phyloP scores from a whole-genome alignment of 2,888 invertebrate genomes.

The Rotaria sp. region DNA sequence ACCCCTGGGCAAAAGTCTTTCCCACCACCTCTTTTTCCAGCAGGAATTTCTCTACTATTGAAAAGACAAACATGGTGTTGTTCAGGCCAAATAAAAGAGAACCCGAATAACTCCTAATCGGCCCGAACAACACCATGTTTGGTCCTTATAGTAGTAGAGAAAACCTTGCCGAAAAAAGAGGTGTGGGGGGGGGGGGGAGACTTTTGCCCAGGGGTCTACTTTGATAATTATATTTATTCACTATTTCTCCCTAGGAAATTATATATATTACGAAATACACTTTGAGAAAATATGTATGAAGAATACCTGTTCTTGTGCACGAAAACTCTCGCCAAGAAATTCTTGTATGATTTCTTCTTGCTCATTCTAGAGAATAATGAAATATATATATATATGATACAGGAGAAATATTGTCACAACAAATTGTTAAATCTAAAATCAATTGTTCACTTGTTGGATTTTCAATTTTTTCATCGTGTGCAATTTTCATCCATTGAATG shows the following conservation, averaged over 20 bases:
- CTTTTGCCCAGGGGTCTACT: too few relatives aligned
- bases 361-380: not conserved
- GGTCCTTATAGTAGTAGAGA: too few relatives aligned
- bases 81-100: too few relatives aligned
- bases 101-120: too few relatives aligned
- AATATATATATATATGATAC: not conserved
- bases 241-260: conserved; percentile 62
- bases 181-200: too few relatives aligned
- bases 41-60: too few relatives aligned
- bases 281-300: not conserved
- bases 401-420: not conserved
- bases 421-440: not conserved
- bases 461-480: not conserved
- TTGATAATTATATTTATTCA: conserved; percentile 98
- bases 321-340: not conserved
- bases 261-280: not conserved
- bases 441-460: not conserved
- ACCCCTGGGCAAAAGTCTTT: too few relatives aligned
- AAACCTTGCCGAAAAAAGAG: too few relatives aligned
- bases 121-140: too few relatives aligned
- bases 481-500: not conserved
- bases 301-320: conserved; percentile 9
- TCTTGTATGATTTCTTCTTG: not conserved
- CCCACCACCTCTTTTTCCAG: too few relatives aligned
- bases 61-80: too few relatives aligned